Percentiles rank a stretch among this genome's conserved stretches.
phyloP scores from a whole-genome alignment of 2,888 invertebrate species.

The Yponomeuta cagnagella region DNA sequence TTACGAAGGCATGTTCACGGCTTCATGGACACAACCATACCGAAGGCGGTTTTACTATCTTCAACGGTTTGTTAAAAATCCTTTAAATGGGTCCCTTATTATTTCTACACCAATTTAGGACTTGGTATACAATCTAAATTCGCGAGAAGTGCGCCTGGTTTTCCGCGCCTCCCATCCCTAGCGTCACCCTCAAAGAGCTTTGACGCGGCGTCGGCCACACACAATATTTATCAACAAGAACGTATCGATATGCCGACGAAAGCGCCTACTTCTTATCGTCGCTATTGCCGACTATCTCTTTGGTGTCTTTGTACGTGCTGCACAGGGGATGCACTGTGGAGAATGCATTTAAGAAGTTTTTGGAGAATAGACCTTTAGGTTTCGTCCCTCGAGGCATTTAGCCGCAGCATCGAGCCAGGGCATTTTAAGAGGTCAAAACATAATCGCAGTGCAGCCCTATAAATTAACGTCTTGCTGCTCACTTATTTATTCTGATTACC shows the following conservation, averaged over 20 bases:
- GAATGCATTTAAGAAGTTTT: not conserved
- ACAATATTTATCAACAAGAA: constrained; percentile 63
- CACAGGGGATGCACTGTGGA: not conserved
- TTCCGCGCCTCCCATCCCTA: constrained; percentile 1
- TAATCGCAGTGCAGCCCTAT: no score
- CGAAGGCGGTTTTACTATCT: no score
- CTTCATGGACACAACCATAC: no score
- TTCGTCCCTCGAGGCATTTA: no score
- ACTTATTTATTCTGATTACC: no score
- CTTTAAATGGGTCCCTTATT: not conserved
- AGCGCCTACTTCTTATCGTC: not conserved
- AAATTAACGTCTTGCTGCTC: no score
- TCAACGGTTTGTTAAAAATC: no score
- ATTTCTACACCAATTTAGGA: not conserved
- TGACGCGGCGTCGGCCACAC: constrained; percentile 29
- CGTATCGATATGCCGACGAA: not conserved
- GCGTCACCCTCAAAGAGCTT: constrained; percentile 45
- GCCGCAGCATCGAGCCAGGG: no score
- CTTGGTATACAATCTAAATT: not conserved
- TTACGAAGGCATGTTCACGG: no score
- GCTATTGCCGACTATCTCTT: not conserved
- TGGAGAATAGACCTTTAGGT: no score
- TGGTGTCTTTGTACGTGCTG: not conserved
- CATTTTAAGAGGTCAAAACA: no score
- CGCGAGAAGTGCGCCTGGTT: not conserved